Evolutionary conservation across 2,113 vertebrate genomes (phyloP), one percentile per base, ranked within the genome.

Genomic region (Cyrtonyx montezumae): DNA sequence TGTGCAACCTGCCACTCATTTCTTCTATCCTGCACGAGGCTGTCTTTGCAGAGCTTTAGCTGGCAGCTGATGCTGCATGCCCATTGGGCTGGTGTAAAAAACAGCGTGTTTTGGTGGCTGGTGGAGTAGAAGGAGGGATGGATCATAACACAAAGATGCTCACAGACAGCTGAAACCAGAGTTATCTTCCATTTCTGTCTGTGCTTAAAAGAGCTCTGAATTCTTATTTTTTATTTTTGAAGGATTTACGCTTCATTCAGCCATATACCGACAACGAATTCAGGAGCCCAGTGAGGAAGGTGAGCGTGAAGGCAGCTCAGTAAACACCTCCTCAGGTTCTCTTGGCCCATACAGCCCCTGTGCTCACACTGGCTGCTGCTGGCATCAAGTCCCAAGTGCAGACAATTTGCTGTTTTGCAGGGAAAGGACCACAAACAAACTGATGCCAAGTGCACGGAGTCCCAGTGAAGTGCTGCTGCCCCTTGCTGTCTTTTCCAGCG

Each of bases 1-100:
- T 26, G 1, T 26, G 8, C 32, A 13, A 17, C 23, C 55, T 3
- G 42, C 37, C 1, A 2, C 19, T 30, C 1, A 0, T 11, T 7
- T 26, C 40, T 40, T 22, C 43, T 36, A 5, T 48, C 55, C 21
- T 4, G 16, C 26, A 6, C 2, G 9, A 13, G 5, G 49, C 58
- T 16, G 0, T 30, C 59, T 55, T 1, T 25, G 46, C 5, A 12
- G 40, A 68, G 42, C 32, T 0, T 9, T 65, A 9, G 1, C 56
- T 66, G 8, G 42, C 26, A 73, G 79, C 61, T 14, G 51, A 7
- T 34, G 48, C 78, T n/a, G 13, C 3, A 1, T 0, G 9, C 62
- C 48, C 28, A 6, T 43, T 55, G 87, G 16, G 74, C 9, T 22
- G 42, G 62, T 11, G 20, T 36, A 79, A 71, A n/a, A 73, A 34